These are phyloP conservation scores for Myoxocephalus aenaeus DNA, from an alignment of 2,797 vertebrate species.

Conservation along the genomic window DNA sequence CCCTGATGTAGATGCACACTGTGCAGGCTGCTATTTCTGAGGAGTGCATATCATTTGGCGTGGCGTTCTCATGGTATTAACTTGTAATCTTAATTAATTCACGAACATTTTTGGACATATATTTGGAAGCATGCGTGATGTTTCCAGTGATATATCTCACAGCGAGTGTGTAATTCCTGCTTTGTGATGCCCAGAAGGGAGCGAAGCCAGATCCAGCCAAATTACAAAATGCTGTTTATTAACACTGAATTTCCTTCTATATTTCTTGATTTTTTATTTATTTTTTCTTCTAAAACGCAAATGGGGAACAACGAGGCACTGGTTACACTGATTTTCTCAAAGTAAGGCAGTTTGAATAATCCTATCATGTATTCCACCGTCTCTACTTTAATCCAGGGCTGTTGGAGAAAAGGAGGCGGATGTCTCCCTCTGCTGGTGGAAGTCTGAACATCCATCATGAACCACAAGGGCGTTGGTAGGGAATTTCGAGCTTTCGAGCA, in stretches of 20 bases:
- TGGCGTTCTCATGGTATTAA: conserved; percentile 57
- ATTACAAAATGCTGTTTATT: conserved; percentile 40
- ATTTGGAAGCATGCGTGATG: conserved; percentile 54
- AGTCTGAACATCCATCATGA: neutral
- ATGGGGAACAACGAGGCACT: neutral
- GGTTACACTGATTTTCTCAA: conserved; percentile 14
- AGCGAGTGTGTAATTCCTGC: conserved; percentile 56
- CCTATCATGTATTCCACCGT: neutral
- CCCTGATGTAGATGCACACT: conserved; percentile 55
- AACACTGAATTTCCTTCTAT: conserved; percentile 30
- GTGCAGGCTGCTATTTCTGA: conserved; percentile 69
- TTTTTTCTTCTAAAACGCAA: conserved; percentile 24
- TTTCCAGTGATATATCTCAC: conserved; percentile 51
- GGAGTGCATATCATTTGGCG: conserved; percentile 57
- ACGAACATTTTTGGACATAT: conserved; percentile 69
- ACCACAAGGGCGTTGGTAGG: neutral
- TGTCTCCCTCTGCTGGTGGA: conserved; percentile 70
- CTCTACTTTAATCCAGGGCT: neutral
- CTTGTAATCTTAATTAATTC: conserved; percentile 74
- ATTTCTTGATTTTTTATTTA: conserved; percentile 13
- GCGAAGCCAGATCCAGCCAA: conserved; percentile 28
- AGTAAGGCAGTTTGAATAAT: neutral
- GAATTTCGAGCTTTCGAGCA: neutral
- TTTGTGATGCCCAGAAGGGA: conserved; percentile 64
- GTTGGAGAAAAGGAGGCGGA: neutral